Evolutionary conservation across 2,113 vertebrate species (phyloP), one percentile per base, ranked within the genome.

Genomic region (Lampris megalopsis): DNA sequence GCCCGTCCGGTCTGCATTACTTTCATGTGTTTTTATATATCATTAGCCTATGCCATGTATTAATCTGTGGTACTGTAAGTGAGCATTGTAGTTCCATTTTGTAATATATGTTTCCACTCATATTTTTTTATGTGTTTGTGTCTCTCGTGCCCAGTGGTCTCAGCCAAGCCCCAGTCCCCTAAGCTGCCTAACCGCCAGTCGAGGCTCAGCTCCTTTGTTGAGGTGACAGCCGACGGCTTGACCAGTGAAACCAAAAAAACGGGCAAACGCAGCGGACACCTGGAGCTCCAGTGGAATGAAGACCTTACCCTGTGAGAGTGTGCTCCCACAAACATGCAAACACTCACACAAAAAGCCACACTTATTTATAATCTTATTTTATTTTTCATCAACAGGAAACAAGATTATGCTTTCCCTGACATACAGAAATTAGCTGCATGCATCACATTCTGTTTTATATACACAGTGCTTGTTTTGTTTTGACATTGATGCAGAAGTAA

Each of bases 251-350:
- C 96, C 75, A 98, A 97, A 93, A 98, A 97, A 88, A 98, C 97
- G 0, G 96, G 95, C 82, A 99, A 97, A 93, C 96, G 96, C 79
- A 96, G 94, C 0, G 97, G 97, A 69, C 93, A 95, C 86, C 95
- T 95, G 0, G 97, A 99, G 90, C 94, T 98, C 73, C 96, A 97
- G 88, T 98, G 97, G 97, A 98, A 99, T 0, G 97, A 99, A 83
- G 95, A 94, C 91, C 96, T 99, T 68, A 91, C 92, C 37, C 92
- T 99, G 97, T 94, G 69, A 91, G 92, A 36, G 10, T 58, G 9
- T 41, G 5, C 53, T 7, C 52, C 35, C 63, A 7, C 10, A 52
- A 42, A 42, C 47, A 65, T 37, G 57, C 50, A 63, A 6, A 43
- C 9, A 45, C 41, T 47, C 42, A 68, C 62, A 36, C 35, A 62